Conservation (phyloP, 2,113 vertebrate genomes). For the Callocephalon fimbriatum region DNA sequence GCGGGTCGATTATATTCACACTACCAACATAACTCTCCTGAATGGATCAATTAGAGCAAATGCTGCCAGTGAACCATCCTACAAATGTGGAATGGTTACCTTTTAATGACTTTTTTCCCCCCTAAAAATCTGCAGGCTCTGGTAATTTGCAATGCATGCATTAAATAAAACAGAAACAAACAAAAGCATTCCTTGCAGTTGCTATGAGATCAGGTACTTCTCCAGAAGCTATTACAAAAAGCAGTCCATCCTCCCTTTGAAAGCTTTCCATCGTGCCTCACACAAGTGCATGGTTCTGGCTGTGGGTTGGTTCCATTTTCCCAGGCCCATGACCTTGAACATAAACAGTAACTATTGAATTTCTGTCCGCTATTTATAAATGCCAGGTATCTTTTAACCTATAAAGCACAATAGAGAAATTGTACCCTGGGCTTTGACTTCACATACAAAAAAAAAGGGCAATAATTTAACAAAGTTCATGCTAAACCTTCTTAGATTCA, state of each 20-base stretch:
- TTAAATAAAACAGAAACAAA: not conserved
- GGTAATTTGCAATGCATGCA: not conserved
- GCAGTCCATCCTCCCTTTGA: not conserved
- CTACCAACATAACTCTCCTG: constrained; percentile 34
- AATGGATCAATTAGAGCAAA: constrained; percentile 56
- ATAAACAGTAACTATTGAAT: not conserved
- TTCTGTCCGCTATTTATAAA: not conserved
- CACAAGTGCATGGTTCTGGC: rapidly evolving
- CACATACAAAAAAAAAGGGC: not conserved
- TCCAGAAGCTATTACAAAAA: not conserved
- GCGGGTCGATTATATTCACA: not conserved
- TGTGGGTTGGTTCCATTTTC: not conserved
- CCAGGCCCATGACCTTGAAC: not conserved
- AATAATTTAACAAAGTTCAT: not conserved
- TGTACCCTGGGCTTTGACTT: not conserved
- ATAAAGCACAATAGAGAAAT: not conserved
- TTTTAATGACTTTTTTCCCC: not conserved
- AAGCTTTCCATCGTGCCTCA: not conserved
- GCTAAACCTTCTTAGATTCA: not conserved
- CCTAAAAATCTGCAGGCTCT: not conserved
- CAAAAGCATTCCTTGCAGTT: not conserved
- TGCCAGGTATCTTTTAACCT: not conserved
- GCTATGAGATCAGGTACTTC: not conserved
- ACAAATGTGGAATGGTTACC: not conserved
- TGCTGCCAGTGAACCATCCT: not conserved